Conservation (phyloP, 2,888 invertebrate species). For the Galeruca laticollis region DNA sequence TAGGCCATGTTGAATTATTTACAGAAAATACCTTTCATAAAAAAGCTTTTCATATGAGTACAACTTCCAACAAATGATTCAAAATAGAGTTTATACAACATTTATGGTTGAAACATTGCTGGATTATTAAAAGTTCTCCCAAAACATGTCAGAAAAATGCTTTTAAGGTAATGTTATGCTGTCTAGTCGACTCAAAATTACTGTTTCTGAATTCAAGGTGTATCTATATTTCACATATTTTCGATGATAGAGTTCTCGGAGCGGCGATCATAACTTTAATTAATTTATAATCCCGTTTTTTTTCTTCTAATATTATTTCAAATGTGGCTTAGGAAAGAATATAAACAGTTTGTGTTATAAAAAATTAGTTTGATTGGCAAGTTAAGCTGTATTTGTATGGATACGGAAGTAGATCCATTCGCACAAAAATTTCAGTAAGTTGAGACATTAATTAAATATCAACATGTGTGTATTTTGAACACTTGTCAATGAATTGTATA, state of each 20-base stretch:
- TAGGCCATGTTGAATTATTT: no score
- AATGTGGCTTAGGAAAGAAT: no score
- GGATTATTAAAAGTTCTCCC: background rate
- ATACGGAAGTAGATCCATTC: no score
- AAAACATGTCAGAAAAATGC: conserved; percentile 6
- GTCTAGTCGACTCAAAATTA: background rate
- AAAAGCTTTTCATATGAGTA: background rate
- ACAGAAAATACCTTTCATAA: no score
- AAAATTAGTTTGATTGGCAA: no score
- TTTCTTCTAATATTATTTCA: background rate
- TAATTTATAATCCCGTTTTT: background rate
- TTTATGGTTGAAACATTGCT: background rate
- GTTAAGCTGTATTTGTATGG: no score
- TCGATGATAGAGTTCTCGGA: background rate
- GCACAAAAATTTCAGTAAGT: no score
- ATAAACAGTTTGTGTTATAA: no score
- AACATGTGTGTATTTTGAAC: no score
- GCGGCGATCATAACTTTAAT: background rate
- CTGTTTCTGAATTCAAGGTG: conserved; percentile 5
- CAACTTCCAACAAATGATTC: background rate
- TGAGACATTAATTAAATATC: no score
- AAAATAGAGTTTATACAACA: background rate
- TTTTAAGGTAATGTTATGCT: background rate
- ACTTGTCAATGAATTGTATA: no score
- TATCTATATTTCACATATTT: background rate